phyloP scores from a whole-genome alignment of 2,888 invertebrate species.

The Drosophila fungiperda region DNA sequence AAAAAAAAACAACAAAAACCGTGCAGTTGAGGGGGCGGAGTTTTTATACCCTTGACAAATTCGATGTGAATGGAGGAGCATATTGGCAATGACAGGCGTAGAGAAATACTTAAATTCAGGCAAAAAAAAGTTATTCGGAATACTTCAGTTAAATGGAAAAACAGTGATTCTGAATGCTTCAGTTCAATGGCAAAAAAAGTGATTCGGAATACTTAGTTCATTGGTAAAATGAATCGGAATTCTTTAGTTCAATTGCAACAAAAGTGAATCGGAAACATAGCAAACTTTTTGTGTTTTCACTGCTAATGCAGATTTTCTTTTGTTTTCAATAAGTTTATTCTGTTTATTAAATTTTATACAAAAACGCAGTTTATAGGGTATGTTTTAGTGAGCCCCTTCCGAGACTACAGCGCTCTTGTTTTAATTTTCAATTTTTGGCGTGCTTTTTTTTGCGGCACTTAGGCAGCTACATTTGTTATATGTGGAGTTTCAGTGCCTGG shows the following conservation, averaged over 20 bases:
- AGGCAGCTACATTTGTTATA: conserved; percentile 77
- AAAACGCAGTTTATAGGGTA: conserved; percentile 9
- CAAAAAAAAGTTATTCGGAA: not conserved
- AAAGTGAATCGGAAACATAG: not conserved
- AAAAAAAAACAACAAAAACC: conserved; percentile 40
- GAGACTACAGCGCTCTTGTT: conserved; percentile 22
- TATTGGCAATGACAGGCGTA: not conserved
- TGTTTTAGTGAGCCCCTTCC: not conserved
- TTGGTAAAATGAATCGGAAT: no score
- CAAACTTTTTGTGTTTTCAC: not conserved
- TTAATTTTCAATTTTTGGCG: conserved; percentile 60
- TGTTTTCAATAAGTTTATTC: not conserved
- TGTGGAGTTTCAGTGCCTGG: conserved; percentile 46
- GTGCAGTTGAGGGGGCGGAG: conserved; percentile 61
- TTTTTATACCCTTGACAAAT: conserved; percentile 10
- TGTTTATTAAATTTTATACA: not conserved
- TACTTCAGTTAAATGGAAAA: no score
- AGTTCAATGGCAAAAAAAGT: not conserved
- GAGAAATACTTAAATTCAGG: not conserved
- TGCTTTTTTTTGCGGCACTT: conserved; percentile 65
- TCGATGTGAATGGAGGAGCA: not conserved
- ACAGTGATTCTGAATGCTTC: not conserved
- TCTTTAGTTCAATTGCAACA: not conserved
- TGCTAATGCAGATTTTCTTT: not conserved
- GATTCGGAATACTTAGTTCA: not conserved